phyloP scores from a whole-genome alignment of 53 echinoderm and acorn worm genomes.

The Holothuria leucospilota region DNA sequence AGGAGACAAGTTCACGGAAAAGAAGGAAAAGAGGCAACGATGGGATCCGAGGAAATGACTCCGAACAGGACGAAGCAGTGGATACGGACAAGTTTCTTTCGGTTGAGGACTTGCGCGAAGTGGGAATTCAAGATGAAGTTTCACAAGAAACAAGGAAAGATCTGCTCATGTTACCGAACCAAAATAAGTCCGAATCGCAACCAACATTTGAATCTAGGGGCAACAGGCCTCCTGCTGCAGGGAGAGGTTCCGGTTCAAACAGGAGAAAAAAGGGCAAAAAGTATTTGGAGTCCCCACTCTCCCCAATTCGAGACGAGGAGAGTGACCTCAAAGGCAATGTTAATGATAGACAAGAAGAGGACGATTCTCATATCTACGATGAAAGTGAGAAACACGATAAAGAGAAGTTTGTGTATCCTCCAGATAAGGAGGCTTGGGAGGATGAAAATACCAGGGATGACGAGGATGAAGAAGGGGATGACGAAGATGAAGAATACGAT shows the following conservation, averaged over 20 bases:
- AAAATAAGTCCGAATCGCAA: constrained; percentile 38
- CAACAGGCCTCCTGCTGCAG: constrained; percentile 60
- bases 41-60: background rate
- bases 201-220: constrained; percentile 66
- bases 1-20: constrained; percentile 41
- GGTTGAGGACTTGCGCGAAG: constrained; percentile 89
- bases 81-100: constrained; percentile 79
- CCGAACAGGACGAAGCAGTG: constrained; percentile 22
- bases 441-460: constrained; percentile 15
- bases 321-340: constrained; percentile 53
- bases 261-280: constrained; percentile 42
- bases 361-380: constrained; percentile 57
- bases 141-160: constrained; percentile 17
- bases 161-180: constrained; percentile 4
- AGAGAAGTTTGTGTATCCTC: constrained; percentile 42
- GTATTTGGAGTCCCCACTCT: constrained; percentile 82
- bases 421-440: background rate
- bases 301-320: constrained; percentile 95
- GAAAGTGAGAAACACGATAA: background rate
- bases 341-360: constrained; percentile 31
- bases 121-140: constrained; percentile 68
- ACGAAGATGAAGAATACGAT: constrained; percentile 20
- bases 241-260: constrained; percentile 38
- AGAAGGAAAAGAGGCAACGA: constrained; percentile 26
- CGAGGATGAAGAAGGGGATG: constrained; percentile 42